Evolutionary conservation across 2,113 vertebrate genomes (phyloP).

Genomic region (Nannobrachium achirus): DNA sequence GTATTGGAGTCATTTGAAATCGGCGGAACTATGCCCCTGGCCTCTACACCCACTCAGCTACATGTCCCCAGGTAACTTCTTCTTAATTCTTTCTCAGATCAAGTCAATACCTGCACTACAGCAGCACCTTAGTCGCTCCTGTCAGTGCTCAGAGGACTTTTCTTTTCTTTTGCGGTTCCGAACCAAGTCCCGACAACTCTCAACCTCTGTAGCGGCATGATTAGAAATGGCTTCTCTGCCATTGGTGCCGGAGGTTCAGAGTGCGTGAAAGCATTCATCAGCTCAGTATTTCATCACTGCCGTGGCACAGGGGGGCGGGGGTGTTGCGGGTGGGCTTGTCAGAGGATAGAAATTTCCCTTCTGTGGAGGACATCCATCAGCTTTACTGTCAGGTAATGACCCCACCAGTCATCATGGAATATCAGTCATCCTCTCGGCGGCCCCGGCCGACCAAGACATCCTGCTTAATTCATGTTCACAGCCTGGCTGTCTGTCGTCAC

Average conservation of each 20-base stretch:
- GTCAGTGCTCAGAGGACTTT: too few relatives aligned
- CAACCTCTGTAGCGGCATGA: slow-evolving; percentile 34
- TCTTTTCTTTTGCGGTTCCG: too few relatives aligned
- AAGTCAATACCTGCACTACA: too few relatives aligned
- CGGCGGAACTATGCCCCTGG: too few relatives aligned
- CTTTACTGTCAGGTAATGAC: slow-evolving; percentile 73
- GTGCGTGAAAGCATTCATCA: slow-evolving; percentile 59
- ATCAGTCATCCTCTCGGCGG: slow-evolving; percentile 56
- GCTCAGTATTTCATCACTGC: slow-evolving; percentile 59
- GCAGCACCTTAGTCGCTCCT: too few relatives aligned
- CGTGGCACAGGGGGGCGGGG: slow-evolving; percentile 3
- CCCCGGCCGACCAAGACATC: slow-evolving; percentile 32
- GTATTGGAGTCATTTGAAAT: too few relatives aligned
- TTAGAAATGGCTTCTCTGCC: slow-evolving; percentile 57
- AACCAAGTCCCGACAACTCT: too few relatives aligned
- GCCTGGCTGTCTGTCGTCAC: slow-evolving; percentile 30
- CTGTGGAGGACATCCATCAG: slow-evolving; percentile 68
- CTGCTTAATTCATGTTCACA: slow-evolving; percentile 67
- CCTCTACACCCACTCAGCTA: too few relatives aligned
- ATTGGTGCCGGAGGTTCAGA: slow-evolving; percentile 30
- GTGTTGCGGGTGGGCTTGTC: slow-evolving; percentile 39
- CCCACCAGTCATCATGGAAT: slow-evolving; percentile 56
- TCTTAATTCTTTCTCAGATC: too few relatives aligned
- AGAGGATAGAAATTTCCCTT: slow-evolving; percentile 67
- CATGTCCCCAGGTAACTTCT: too few relatives aligned